Evolutionary conservation across 2,113 vertebrate genomes (phyloP).

Genomic region (Tonatia bakeri): DNA sequence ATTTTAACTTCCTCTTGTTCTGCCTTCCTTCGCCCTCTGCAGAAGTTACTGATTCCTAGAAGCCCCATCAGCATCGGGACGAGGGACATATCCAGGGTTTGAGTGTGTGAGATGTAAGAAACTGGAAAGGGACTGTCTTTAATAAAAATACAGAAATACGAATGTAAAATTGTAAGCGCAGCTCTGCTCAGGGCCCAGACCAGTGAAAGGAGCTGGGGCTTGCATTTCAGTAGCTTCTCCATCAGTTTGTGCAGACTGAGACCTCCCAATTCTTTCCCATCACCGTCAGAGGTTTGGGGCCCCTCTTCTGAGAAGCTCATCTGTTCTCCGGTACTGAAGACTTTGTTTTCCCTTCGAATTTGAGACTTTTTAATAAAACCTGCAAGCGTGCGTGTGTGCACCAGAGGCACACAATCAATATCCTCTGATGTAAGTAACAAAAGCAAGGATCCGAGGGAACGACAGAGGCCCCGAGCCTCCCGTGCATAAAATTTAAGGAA

Average conservation of each 20-base stretch:
- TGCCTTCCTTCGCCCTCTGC: background rate
- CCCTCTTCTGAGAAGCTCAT: background rate
- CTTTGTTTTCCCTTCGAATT: slow-evolving; percentile 26
- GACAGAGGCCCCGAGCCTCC: background rate
- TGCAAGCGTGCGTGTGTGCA: background rate
- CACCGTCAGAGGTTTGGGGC: background rate
- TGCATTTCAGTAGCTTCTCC: background rate
- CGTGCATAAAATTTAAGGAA: background rate
- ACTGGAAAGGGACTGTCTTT: background rate
- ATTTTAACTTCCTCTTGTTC: background rate
- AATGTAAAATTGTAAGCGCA: background rate
- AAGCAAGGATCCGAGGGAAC: background rate
- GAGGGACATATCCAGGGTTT: background rate
- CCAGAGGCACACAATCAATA: background rate
- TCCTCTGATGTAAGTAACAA: background rate
- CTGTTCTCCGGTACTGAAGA: background rate
- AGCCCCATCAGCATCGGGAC: background rate
- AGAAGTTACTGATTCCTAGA: background rate
- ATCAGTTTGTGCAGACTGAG: background rate
- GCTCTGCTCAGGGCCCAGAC: background rate
- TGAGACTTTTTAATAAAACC: slow-evolving; percentile 45
- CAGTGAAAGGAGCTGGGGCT: background rate
- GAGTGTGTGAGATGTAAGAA: background rate
- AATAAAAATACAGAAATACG: background rate
- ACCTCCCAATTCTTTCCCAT: background rate